These are phyloP conservation scores for Cottoperca gobio DNA, from an alignment of 2,797 vertebrate genomes.

Conservation along the genomic window DNA sequence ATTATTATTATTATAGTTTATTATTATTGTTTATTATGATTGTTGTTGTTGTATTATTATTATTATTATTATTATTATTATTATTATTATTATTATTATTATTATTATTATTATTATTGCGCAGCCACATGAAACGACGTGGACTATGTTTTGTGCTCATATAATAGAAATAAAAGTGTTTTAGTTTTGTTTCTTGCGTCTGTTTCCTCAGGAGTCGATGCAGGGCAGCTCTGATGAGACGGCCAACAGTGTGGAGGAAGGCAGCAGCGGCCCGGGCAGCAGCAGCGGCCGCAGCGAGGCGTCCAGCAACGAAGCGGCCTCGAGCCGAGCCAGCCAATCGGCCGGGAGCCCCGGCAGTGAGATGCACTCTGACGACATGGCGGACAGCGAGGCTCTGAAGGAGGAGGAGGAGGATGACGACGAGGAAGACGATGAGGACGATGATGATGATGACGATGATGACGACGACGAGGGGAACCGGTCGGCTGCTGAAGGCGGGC, in stretches of 20 bases:
- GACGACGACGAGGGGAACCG: constrained; percentile 86
- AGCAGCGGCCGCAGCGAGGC: constrained; percentile 96
- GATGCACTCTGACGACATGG: constrained; percentile 96
- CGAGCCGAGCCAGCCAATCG: constrained; percentile 95
- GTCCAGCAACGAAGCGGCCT: constrained; percentile 96
- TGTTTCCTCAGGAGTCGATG: constrained; percentile 91
- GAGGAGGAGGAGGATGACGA: constrained; percentile 96
- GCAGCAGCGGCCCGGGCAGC: constrained; percentile 95
- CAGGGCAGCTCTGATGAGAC: constrained; percentile 99
- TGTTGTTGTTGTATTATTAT: too few relatives aligned
- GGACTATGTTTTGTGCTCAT: too few relatives aligned
- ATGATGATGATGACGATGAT: constrained; percentile 90
- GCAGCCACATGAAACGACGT: too few relatives aligned
- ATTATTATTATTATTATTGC: too few relatives aligned
- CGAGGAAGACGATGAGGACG: constrained; percentile 91
- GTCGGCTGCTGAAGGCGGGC: constrained; percentile 79
- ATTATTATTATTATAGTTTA: too few relatives aligned
- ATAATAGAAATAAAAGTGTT: too few relatives aligned
- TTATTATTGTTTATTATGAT: too few relatives aligned
- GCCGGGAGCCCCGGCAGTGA: constrained; percentile 97
- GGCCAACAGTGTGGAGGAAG: constrained; percentile 98
- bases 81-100: too few relatives aligned
- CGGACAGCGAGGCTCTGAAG: constrained; percentile 96
- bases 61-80: too few relatives aligned
- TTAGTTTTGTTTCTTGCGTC: neutral